Conservation (phyloP, 1,140 invertebrate species). For the Orius insidiosus region DNA sequence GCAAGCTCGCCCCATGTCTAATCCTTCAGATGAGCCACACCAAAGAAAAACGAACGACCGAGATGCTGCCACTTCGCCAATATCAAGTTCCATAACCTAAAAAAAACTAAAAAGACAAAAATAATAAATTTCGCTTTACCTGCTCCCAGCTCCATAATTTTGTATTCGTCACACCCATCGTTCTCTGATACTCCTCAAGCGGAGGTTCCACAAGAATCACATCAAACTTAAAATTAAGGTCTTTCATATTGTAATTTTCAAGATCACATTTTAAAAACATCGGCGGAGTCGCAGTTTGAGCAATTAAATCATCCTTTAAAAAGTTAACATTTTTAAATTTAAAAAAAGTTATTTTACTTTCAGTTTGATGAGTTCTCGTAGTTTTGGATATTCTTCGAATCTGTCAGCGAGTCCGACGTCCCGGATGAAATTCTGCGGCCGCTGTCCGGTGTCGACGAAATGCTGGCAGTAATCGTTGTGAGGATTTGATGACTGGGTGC, state of each 20-base stretch:
- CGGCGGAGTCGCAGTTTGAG: conserved; percentile 80
- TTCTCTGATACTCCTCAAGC: conserved; percentile 82
- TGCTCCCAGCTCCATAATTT: conserved; percentile 93
- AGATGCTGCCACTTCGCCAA: conserved; percentile 82
- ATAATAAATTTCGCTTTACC: conserved; percentile 25
- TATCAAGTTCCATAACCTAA: conserved; percentile 74
- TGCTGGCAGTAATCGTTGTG: conserved; percentile 99
- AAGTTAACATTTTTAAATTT: background rate
- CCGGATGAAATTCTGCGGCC: conserved; percentile 95
- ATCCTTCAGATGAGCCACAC: conserved; percentile 88
- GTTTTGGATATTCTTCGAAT: conserved; percentile 97
- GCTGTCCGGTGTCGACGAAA: conserved; percentile 94
- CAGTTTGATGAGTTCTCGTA: conserved; percentile 82
- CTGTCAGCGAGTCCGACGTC: conserved; percentile 90
- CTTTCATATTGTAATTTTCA: conserved; percentile 67
- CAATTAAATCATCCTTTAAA: conserved; percentile 67
- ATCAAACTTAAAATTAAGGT: conserved; percentile 84
- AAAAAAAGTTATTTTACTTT: conserved; percentile 35
- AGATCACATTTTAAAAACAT: conserved; percentile 95
- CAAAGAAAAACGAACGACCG: conserved; percentile 93
- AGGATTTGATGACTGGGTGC: conserved; percentile 94
- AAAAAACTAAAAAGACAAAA: background rate
- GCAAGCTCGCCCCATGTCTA: conserved; percentile 87
- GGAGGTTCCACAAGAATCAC: conserved; percentile 93
- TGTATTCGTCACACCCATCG: conserved; percentile 64